A percentile compares a stretch with the other conserved stretches of the same genome.
These are phyloP conservation scores for Agrotis clavis DNA, from an alignment of 2,888 invertebrate species.

Conservation along the genomic window DNA sequence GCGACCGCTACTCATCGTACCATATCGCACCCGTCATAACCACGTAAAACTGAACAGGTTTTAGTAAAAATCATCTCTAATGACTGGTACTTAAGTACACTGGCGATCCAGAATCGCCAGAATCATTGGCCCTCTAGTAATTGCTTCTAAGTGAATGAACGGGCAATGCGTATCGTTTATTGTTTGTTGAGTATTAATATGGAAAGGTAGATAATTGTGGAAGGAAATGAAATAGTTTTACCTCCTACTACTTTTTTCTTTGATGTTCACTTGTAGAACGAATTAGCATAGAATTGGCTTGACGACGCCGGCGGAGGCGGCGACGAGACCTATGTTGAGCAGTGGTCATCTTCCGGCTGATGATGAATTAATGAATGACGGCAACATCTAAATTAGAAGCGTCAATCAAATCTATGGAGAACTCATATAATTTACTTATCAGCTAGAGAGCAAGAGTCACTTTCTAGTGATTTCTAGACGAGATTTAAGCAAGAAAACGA, in stretches of 20 bases:
- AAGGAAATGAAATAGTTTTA: background rate
- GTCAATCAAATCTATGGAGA: too few species aligned
- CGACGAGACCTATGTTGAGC: too few species aligned
- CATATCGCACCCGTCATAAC: slow-evolving; percentile 86
- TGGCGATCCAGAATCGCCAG: slow-evolving; percentile 48
- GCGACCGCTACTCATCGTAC: slow-evolving; percentile 80
- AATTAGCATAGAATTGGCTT: too few species aligned
- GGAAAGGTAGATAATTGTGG: slow-evolving; percentile 17
- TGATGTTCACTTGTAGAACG: background rate
- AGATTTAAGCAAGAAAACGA: background rate
- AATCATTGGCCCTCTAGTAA: slow-evolving; percentile 69
- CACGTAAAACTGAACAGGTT: slow-evolving; percentile 27
- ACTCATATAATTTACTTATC: too few species aligned
- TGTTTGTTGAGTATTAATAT: slow-evolving; percentile 46
- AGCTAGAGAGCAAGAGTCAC: too few species aligned
- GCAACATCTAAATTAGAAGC: too few species aligned
- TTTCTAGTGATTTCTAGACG: background rate
- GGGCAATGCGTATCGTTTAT: slow-evolving; percentile 61
- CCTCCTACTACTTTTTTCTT: background rate
- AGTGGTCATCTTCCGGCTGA: too few species aligned
- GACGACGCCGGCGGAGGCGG: too few species aligned
- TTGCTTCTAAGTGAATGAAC: slow-evolving; percentile 88
- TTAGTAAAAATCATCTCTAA: slow-evolving; percentile 69
- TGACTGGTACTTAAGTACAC: slow-evolving; percentile 41
- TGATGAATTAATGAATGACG: too few species aligned